Percentiles rank a stretch among this genome's conserved stretches.
Conservation (phyloP, 2,888 invertebrate species). For the Prosapia bicincta region DNA sequence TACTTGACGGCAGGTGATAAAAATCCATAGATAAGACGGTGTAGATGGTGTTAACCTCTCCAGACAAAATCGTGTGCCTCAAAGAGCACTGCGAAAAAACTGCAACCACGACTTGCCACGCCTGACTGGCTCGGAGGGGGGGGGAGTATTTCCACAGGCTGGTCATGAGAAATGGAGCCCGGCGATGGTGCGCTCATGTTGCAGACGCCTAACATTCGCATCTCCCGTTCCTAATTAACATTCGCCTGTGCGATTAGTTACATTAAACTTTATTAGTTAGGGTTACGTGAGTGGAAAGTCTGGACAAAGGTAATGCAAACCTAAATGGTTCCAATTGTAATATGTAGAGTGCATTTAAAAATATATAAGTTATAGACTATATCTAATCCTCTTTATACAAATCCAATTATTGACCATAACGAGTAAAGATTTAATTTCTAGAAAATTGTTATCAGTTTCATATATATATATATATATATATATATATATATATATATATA, state of each 20-base stretch:
- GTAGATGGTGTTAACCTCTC: background rate
- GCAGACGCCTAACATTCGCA: background rate
- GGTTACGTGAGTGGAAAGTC: background rate
- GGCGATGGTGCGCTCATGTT: background rate
- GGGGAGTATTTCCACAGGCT: background rate
- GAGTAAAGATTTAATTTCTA: too few relatives aligned
- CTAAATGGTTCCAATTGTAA: too few relatives aligned
- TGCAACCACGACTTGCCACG: background rate
- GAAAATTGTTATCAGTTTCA: too few relatives aligned
- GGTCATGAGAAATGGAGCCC: background rate
- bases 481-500: too few relatives aligned
- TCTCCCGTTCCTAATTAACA: background rate
- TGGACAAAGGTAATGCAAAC: too few relatives aligned
- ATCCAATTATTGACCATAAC: too few relatives aligned
- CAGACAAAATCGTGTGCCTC: slow-evolving; percentile 2
- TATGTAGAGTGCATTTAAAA: too few relatives aligned
- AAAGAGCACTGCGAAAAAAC: background rate
- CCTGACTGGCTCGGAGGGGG: background rate
- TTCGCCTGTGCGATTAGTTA: background rate
- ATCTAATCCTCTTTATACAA: too few relatives aligned
- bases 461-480: too few relatives aligned
- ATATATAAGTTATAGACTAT: too few relatives aligned
- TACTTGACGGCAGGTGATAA: background rate
- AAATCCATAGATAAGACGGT: background rate
- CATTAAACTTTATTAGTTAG: background rate